phyloP scores from a whole-genome alignment of 2,888 invertebrate species.

The Torymus auratus region DNA sequence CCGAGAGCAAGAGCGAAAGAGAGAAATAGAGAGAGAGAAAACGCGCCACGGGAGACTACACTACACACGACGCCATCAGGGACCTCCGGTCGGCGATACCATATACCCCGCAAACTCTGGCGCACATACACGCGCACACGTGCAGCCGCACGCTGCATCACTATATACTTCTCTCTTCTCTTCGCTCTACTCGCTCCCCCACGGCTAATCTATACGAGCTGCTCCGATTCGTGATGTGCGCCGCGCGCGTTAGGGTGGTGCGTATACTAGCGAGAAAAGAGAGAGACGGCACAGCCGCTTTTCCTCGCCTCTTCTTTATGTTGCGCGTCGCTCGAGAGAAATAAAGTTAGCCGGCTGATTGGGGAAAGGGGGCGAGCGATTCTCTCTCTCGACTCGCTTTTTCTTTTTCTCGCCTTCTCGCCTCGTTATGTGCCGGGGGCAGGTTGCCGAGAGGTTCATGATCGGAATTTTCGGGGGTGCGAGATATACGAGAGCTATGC shows the following conservation, averaged over 20 bases:
- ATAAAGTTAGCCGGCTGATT: slow-evolving; percentile 49
- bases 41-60: neutral
- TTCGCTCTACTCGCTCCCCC: slow-evolving; percentile 1
- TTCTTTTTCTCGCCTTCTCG: neutral
- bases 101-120: neutral
- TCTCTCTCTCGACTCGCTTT: slow-evolving; percentile 2
- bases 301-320: neutral
- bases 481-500: neutral
- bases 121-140: slow-evolving; percentile 2
- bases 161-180: slow-evolving; percentile 3
- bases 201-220: neutral
- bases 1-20: too few relatives aligned
- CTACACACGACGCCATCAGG: too few relatives aligned
- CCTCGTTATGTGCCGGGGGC: neutral
- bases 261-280: neutral
- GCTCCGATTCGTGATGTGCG: neutral
- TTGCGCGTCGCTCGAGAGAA: slow-evolving; percentile 16
- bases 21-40: neutral
- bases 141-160: neutral
- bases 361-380: slow-evolving; percentile 14
- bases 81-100: too few relatives aligned
- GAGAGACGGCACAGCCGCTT: slow-evolving; percentile 3
- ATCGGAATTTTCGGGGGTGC: slow-evolving; percentile 40
- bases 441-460: slow-evolving; percentile 12
- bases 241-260: neutral